These are phyloP conservation scores for Protodeltote pygarga DNA, from an alignment of 2,888 invertebrate species.

Conservation along the genomic window DNA sequence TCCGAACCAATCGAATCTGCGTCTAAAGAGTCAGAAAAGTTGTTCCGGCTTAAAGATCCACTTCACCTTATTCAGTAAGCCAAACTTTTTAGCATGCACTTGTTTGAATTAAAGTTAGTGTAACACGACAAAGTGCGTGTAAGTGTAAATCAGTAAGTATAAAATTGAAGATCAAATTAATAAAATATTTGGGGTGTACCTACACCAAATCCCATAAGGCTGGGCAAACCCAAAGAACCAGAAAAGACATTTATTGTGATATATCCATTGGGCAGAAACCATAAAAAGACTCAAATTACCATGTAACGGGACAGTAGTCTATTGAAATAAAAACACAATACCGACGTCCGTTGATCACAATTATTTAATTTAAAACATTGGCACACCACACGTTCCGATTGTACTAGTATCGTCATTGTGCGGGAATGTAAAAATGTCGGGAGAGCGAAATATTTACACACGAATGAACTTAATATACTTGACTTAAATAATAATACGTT, in stretches of 20 bases:
- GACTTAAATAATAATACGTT: conserved; percentile 48
- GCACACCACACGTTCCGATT: conserved; percentile 25
- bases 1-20: too few species aligned
- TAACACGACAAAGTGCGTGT: too few species aligned
- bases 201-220: too few species aligned
- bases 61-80: too few species aligned
- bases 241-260: not conserved
- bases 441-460: conserved; percentile 43
- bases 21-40: too few species aligned
- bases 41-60: too few species aligned
- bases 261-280: conserved; percentile 6
- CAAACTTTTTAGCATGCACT: too few species aligned
- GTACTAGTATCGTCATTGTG: conserved; percentile 31
- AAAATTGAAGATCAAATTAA: too few species aligned
- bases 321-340: conserved; percentile 42
- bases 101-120: too few species aligned
- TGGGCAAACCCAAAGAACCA: not conserved
- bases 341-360: conserved; percentile 28
- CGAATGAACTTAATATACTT: conserved; percentile 21
- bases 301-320: conserved; percentile 7
- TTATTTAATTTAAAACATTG: conserved; percentile 37
- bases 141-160: too few species aligned
- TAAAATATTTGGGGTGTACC: too few species aligned
- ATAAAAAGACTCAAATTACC: conserved; percentile 7
- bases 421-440: conserved; percentile 16